Evolutionary conservation across 2,888 invertebrate species (phyloP).

Genomic region (Drosophila anomelani): DNA sequence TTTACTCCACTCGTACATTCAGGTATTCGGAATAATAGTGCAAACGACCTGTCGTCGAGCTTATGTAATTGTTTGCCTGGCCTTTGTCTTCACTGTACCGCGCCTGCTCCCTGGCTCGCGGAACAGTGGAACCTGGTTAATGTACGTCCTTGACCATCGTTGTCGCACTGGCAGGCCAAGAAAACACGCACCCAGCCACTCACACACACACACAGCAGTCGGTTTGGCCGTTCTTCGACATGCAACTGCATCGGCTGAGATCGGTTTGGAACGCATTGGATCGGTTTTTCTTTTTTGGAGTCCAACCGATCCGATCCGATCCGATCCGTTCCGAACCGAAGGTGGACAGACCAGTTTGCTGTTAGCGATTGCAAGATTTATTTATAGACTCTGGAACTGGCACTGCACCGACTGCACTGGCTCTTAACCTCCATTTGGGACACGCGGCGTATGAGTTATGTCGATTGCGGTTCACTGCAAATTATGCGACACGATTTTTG

Average conservation of each 20-base stretch:
- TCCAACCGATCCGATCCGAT: background rate
- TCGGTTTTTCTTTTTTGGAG: constrained; percentile 3
- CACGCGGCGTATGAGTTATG: constrained; percentile 75
- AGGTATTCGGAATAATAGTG: background rate
- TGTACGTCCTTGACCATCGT: constrained; percentile 73
- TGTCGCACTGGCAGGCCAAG: constrained; percentile 37
- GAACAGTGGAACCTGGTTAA: constrained; percentile 51
- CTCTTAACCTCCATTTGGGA: constrained; percentile 75
- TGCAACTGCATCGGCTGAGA: constrained; percentile 38
- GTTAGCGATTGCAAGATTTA: constrained; percentile 61
- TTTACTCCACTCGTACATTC: background rate
- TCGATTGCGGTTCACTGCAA: constrained; percentile 46
- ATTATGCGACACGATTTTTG: constrained; percentile 38
- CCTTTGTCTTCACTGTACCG: constrained; percentile 33
- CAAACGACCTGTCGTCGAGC: constrained; percentile 19
- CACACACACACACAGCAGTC: background rate
- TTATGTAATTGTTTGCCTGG: constrained; percentile 37
- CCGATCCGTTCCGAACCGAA: constrained; percentile 10
- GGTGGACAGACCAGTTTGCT: constrained; percentile 43
- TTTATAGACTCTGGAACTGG: constrained; percentile 63
- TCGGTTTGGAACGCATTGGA: constrained; percentile 2
- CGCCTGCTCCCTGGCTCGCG: background rate
- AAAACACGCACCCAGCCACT: constrained; percentile 21
- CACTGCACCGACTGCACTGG: constrained; percentile 53
- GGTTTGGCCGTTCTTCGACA: constrained; percentile 37